A percentile compares a stretch with the other conserved stretches of the same genome.
These are phyloP conservation scores for Camponotus pennsylvanicus DNA, from an alignment of 1,140 invertebrate species.

Conservation along the genomic window DNA sequence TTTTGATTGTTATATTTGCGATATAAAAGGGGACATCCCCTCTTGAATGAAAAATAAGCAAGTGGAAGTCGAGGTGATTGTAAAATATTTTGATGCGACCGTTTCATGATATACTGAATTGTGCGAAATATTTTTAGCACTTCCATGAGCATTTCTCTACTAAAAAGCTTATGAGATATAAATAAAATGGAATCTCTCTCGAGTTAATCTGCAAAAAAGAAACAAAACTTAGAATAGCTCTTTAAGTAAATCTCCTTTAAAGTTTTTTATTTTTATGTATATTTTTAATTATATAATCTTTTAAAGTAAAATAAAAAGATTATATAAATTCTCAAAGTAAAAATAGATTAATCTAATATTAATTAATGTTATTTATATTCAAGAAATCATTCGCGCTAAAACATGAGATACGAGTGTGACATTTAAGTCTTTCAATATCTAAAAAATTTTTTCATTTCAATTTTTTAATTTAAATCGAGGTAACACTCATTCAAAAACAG, in stretches of 20 bases:
- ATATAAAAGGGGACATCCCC: neutral
- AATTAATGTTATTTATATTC: neutral
- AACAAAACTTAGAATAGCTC: neutral
- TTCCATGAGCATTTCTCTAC: neutral
- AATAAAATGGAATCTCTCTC: neutral
- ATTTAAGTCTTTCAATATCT: neutral
- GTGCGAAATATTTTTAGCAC: constrained; percentile 8
- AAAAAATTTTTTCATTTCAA: constrained; percentile 1
- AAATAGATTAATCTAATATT: neutral
- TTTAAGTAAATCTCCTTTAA: neutral
- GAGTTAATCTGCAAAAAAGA: neutral
- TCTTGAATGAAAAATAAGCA: constrained; percentile 8
- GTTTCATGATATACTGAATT: neutral
- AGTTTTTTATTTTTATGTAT: neutral
- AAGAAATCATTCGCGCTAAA: neutral
- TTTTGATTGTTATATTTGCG: constrained; percentile 21
- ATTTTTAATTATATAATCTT: no score
- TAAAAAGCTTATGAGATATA: neutral
- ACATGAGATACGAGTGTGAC: no score
- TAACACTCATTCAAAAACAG: neutral
- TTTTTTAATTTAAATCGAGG: constrained; percentile 15
- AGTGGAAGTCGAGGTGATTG: neutral
- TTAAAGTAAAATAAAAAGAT: no score
- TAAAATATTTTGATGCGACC: constrained; percentile 16
- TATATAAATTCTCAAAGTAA: no score